A percentile compares a stretch with the other conserved stretches of the same genome.
Conservation (phyloP, 2,888 invertebrate species). For the Tipula lateralis region DNA sequence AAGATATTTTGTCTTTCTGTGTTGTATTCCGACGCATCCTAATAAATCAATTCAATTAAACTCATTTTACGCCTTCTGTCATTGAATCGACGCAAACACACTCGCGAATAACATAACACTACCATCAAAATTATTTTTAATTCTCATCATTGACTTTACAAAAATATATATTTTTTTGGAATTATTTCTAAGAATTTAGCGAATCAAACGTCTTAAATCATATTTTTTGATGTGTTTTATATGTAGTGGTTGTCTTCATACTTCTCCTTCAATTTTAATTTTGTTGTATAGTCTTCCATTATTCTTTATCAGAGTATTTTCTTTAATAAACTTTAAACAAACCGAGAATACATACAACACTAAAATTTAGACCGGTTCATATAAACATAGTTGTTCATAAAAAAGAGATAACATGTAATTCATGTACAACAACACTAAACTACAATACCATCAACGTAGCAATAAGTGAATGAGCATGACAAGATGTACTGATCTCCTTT, state of each 20-base stretch:
- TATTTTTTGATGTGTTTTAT: background rate
- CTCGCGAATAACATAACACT: background rate
- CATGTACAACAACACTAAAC: background rate
- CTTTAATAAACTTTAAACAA: background rate
- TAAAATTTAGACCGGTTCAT: conserved; percentile 4
- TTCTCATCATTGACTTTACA: background rate
- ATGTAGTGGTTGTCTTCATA: background rate
- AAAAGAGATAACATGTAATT: conserved; percentile 13
- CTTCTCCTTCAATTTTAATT: background rate
- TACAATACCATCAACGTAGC: background rate
- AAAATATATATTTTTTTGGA: background rate
- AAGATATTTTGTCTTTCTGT: background rate
- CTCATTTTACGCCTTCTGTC: background rate
- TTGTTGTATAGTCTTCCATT: background rate
- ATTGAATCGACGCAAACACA: background rate
- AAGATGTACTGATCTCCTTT: background rate
- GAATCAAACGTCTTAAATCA: background rate
- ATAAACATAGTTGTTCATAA: background rate
- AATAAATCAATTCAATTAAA: background rate
- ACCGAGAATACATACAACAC: background rate
- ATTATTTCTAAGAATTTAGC: background rate
- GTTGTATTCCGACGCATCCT: background rate
- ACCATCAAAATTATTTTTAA: background rate
- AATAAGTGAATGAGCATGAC: background rate
- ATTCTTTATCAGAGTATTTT: background rate